Base-by-base conservation (phyloP, 2,797 vertebrate genomes). In the Typhlichthys subterraneus region DNA sequence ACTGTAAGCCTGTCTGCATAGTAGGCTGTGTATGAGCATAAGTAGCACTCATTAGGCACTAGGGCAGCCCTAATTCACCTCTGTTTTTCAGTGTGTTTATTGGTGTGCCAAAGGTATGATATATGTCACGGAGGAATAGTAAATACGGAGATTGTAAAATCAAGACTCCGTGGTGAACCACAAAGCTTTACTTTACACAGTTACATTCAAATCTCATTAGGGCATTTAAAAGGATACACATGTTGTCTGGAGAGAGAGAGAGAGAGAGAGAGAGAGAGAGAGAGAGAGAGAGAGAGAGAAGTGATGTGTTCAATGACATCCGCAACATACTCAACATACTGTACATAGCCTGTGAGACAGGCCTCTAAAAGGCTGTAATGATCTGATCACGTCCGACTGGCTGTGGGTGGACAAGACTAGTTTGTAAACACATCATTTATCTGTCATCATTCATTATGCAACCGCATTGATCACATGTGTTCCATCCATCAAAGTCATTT, bases 381-480 rank as follows among this genome's bases (percentile, higher is more conserved):
- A 74, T 53, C 64, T 71, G 54, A 71, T 75, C 69, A 72, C 61
- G 68, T 46, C 53, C 64, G 31, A 29, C 62, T 70, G 19, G 61
- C 67, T 67, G 59, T 80, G 64, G 73, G 66, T 65, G 68, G 73
- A 73, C 53, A 65, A 33, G 53, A 65, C 60, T 59, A 63, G 61
- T 77, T 79, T 59, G 69, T 74, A 75, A 77, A 79, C 67, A 79
- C 1, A 45, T 38, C 53, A 75, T 67, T 79, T 71, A 66, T 78
- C 70, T 79, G 78, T 76, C 76, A 76, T 67, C 61, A 53, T 65
- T 68, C 60, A 75, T 73, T 75, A 70, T 61, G 60, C 38, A 63
- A 60, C 75, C 73, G 14, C 47, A 75, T 73, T 70, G 75, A 78
- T 74, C 75, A 69, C 66, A 63, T 72, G 48, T 59, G 62, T 67